phyloP scores from a whole-genome alignment of 2,888 invertebrate genomes.

The Xestia rhomboidea region DNA sequence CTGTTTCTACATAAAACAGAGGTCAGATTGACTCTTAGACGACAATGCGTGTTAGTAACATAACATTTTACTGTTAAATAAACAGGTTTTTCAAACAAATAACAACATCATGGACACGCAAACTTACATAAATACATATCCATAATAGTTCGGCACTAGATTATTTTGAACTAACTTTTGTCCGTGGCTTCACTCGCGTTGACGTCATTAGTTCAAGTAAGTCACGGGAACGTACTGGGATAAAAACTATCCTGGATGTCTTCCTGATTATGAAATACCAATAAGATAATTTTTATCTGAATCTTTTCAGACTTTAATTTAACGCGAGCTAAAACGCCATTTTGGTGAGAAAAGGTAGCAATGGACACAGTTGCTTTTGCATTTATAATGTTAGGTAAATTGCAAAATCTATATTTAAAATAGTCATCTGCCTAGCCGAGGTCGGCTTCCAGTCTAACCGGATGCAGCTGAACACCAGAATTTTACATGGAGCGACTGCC shows the following conservation, averaged over 20 bases:
- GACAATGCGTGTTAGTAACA: constrained; percentile 88
- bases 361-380: background rate
- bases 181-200: background rate
- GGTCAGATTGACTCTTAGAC: constrained; percentile 88
- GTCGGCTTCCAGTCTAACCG: background rate
- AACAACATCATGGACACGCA: constrained; percentile 63
- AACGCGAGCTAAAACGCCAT: background rate
- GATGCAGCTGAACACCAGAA: too few species aligned
- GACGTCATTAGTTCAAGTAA: background rate
- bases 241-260: background rate
- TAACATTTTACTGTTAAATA: constrained; percentile 60
- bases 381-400: background rate
- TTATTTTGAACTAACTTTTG: background rate
- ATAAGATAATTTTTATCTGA: background rate
- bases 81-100: constrained; percentile 31
- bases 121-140: constrained; percentile 43
- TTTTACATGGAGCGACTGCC: too few species aligned
- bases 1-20: constrained; percentile 93
- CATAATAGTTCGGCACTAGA: constrained; percentile 6
- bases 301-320: background rate
- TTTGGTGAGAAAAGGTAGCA: background rate
- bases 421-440: background rate
- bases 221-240: background rate
- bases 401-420: background rate
- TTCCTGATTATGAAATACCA: background rate